These are phyloP conservation scores for Archilochus colubris DNA, from an alignment of 2,113 vertebrate species.

Conservation along the genomic window DNA sequence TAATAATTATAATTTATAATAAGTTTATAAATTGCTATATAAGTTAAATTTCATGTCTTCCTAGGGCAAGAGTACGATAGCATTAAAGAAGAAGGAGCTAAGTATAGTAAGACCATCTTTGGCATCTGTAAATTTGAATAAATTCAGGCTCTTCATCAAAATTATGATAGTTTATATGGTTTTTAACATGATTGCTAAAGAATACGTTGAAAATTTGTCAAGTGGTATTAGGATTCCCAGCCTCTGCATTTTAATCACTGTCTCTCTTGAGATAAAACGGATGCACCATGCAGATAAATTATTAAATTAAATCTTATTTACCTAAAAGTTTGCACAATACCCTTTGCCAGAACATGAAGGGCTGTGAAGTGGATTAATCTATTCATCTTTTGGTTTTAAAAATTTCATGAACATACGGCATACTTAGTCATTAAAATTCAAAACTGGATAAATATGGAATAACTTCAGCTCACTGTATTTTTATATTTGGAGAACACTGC, in stretches of 20 bases:
- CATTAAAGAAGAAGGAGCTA: not conserved
- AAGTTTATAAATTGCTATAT: not conserved
- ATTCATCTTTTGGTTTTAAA: slow-evolving; percentile 24
- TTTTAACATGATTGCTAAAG: not conserved
- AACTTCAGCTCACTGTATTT: slow-evolving; percentile 27
- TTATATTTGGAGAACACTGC: slow-evolving; percentile 47
- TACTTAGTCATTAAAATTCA: slow-evolving; percentile 42
- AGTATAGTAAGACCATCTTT: not conserved
- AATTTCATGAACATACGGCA: not conserved
- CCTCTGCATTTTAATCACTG: not conserved
- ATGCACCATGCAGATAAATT: not conserved
- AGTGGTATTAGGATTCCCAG: not conserved
- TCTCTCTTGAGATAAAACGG: not conserved
- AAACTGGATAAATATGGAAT: slow-evolving; percentile 23
- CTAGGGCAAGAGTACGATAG: not conserved
- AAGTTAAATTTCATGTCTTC: not conserved
- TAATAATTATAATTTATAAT: too few species aligned
- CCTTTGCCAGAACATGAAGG: not conserved
- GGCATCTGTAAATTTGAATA: not conserved
- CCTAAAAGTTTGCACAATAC: not conserved
- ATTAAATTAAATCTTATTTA: slow-evolving; percentile 43
- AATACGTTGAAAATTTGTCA: not conserved
- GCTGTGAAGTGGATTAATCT: not conserved
- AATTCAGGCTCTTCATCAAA: not conserved
- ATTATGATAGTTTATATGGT: not conserved